Percentiles rank a stretch among this genome's conserved stretches.
phyloP scores from a whole-genome alignment of 64 coral and sea anemone species.

The Porites australiensis region DNA sequence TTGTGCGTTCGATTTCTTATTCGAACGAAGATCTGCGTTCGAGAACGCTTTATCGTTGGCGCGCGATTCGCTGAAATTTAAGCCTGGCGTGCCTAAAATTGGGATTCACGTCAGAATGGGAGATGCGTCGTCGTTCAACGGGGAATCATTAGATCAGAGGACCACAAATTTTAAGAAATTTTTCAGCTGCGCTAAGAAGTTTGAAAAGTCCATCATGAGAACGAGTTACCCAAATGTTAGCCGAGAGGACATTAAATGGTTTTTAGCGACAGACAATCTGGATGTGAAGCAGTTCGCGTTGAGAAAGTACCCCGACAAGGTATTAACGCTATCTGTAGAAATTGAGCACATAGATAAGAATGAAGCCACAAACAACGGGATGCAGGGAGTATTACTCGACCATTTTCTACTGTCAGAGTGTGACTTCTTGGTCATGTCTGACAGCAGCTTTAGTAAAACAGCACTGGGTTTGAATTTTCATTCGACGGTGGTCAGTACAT shows the following conservation, averaged over 20 bases:
- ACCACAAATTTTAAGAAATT: slow-evolving; percentile 39
- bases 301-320: slow-evolving; percentile 45
- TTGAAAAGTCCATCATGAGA: slow-evolving; percentile 24
- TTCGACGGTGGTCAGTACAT: slow-evolving; percentile 41
- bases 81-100: slow-evolving; percentile 18
- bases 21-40: slow-evolving; percentile 39
- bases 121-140: slow-evolving; percentile 11
- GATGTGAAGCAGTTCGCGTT: slow-evolving; percentile 53
- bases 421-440: slow-evolving; percentile 69
- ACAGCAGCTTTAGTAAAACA: slow-evolving; percentile 75
- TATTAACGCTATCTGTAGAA: slow-evolving; percentile 54
- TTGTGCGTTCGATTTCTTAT: slow-evolving; percentile 70
- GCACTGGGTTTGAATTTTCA: slow-evolving; percentile 76
- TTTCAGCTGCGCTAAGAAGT: slow-evolving; percentile 37
- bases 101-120: slow-evolving; percentile 75
- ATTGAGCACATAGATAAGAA: slow-evolving; percentile 68
- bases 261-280: slow-evolving; percentile 67
- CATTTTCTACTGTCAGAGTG: slow-evolving; percentile 79
- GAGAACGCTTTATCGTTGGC: slow-evolving; percentile 25
- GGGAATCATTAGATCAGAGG: slow-evolving; percentile 7
- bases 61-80: slow-evolving; percentile 20
- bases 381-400: slow-evolving; percentile 65
- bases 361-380: slow-evolving; percentile 56
- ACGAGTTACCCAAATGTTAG: background rate
- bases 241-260: slow-evolving; percentile 59